Percentiles rank a stretch among this genome's conserved stretches.
Conservation (phyloP, 2,113 vertebrate genomes). For the Podocnemis expansa region DNA sequence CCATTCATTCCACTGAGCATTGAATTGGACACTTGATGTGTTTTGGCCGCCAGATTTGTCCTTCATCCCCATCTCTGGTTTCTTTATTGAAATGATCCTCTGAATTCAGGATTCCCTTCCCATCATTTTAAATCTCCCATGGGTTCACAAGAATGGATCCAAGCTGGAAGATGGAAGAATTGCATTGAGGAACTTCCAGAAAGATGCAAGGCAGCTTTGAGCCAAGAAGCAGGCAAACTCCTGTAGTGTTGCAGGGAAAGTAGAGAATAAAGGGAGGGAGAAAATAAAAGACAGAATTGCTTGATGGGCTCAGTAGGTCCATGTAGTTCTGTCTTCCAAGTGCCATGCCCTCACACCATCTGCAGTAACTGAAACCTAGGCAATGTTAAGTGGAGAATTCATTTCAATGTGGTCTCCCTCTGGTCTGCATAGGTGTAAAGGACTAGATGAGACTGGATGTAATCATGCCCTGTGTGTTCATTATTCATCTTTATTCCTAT, state of each 20-base stretch:
- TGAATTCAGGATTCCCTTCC: rapidly evolving
- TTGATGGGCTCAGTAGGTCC: not conserved
- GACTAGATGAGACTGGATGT: not conserved
- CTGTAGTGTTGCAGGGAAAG: not conserved
- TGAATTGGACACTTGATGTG: not conserved
- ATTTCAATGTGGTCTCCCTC: not conserved
- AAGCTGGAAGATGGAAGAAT: rapidly evolving
- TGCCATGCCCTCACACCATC: not conserved
- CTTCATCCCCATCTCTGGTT: not conserved
- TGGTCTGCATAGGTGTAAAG: not conserved
- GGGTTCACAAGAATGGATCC: not conserved
- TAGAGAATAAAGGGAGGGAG: not conserved
- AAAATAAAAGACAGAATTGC: not conserved
- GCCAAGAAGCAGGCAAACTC: not conserved
- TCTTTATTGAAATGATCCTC: rapidly evolving
- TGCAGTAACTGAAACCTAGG: not conserved
- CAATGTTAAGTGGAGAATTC: not conserved
- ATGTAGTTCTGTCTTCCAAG: not conserved
- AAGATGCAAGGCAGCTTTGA: not conserved
- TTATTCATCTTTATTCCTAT: not conserved
- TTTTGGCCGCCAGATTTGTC: not conserved
- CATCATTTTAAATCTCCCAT: rapidly evolving
- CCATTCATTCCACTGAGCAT: conserved; percentile 4
- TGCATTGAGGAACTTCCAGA: not conserved
- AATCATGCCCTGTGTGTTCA: rapidly evolving